Evolutionary conservation across 2,113 vertebrate species (phyloP).

Genomic region (Vulpes vulpes): DNA sequence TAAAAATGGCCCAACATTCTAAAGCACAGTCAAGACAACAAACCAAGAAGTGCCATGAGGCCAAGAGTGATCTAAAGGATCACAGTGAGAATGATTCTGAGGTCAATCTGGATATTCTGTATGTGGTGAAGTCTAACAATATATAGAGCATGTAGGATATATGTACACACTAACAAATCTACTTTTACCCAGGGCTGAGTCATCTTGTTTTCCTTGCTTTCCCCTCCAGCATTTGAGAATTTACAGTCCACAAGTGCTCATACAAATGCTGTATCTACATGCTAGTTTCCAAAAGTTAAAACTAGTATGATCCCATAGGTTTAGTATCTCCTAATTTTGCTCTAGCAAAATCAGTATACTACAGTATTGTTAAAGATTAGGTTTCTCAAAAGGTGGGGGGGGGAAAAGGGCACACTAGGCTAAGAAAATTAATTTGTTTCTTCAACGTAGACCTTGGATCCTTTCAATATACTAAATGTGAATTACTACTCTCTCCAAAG

Average conservation of each 20-base stretch:
- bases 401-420: background rate
- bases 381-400: background rate
- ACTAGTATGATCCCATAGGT: background rate
- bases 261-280: background rate
- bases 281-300: background rate
- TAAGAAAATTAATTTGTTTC: slow-evolving; percentile 6
- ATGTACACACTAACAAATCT: background rate
- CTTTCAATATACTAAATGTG: background rate
- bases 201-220: background rate
- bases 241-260: background rate
- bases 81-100: background rate
- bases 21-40: background rate
- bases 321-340: background rate
- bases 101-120: background rate
- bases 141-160: background rate
- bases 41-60: background rate
- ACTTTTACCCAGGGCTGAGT: background rate
- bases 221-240: background rate
- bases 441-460: background rate
- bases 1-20: background rate
- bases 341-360: background rate
- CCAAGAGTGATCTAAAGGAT: background rate
- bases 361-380: background rate
- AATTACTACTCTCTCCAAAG: background rate
- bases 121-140: background rate